Percentiles rank a stretch among this genome's conserved stretches.
phyloP scores from a whole-genome alignment of 2,113 vertebrate species.

The Catharus fuscescens region DNA sequence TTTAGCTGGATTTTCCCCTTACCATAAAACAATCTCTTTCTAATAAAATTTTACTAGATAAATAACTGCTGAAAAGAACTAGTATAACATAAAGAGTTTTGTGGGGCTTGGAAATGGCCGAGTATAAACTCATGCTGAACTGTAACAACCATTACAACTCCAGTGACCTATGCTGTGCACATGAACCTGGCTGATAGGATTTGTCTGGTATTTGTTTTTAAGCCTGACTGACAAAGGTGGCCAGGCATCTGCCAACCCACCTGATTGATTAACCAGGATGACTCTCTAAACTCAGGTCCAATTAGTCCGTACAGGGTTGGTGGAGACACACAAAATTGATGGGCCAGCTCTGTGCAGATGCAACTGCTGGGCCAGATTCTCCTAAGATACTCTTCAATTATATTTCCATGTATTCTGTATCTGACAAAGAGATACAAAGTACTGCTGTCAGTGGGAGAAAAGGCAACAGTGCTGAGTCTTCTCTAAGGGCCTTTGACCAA shows the following conservation, averaged over 20 bases:
- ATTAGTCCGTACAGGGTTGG: not conserved
- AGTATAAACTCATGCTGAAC: not conserved
- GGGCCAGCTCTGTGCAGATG: not conserved
- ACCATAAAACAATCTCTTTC: not conserved
- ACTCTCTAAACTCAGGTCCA: not conserved
- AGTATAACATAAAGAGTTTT: not conserved
- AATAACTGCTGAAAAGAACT: not conserved
- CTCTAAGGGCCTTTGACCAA: not conserved
- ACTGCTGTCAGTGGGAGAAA: not conserved
- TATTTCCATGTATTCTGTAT: not conserved
- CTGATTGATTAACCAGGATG: not conserved
- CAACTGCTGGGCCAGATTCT: not conserved
- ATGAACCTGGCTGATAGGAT: not conserved
- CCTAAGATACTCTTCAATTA: not conserved
- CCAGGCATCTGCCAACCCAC: not conserved
- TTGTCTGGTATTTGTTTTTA: not conserved
- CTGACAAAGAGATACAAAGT: not conserved
- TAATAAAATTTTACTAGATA: not conserved
- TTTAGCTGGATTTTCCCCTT: not conserved
- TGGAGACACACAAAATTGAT: not conserved
- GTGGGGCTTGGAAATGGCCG: not conserved
- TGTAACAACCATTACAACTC: not conserved
- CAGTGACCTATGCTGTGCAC: not conserved
- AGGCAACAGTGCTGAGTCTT: not conserved
- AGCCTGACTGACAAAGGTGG: not conserved